Evolutionary conservation across 2,113 vertebrate species (phyloP).

Genomic region (Myotis yumanensis): DNA sequence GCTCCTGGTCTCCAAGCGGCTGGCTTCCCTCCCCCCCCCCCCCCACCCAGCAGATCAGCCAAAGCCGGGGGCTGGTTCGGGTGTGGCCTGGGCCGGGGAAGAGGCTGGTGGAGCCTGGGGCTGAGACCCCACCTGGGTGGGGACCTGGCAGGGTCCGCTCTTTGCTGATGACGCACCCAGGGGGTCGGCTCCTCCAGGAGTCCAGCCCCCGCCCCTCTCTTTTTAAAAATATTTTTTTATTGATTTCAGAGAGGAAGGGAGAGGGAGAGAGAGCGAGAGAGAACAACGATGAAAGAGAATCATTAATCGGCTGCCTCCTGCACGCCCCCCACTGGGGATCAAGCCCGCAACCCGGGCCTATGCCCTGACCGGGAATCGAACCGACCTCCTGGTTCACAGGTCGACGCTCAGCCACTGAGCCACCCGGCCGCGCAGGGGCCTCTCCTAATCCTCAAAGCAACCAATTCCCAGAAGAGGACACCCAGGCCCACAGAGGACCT

Average conservation of each 20-base stretch:
- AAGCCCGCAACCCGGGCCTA: too few relatives aligned
- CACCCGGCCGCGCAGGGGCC: too few relatives aligned
- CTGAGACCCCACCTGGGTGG: accelerated
- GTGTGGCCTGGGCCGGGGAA: accelerated
- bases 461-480: neutral
- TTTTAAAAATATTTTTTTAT: too few relatives aligned
- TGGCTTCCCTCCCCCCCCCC: neutral
- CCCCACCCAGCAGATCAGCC: neutral
- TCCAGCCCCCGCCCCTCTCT: neutral
- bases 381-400: too few relatives aligned
- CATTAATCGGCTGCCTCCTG: too few relatives aligned
- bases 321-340: too few relatives aligned
- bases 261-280: too few relatives aligned
- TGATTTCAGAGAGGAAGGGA: too few relatives aligned
- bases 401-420: too few relatives aligned
- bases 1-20: neutral
- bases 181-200: neutral
- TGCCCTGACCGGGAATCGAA: too few relatives aligned
- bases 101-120: neutral
- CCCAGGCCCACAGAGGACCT: neutral
- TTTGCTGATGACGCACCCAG: too few relatives aligned
- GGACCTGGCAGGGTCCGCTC: neutral
- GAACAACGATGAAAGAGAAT: too few relatives aligned
- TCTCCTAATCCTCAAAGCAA: neutral
- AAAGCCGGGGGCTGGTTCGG: neutral